A percentile compares a stretch with the other conserved stretches of the same genome.
phyloP scores from a whole-genome alignment of 2,797 vertebrate species.

The Gymnocypris eckloni region DNA sequence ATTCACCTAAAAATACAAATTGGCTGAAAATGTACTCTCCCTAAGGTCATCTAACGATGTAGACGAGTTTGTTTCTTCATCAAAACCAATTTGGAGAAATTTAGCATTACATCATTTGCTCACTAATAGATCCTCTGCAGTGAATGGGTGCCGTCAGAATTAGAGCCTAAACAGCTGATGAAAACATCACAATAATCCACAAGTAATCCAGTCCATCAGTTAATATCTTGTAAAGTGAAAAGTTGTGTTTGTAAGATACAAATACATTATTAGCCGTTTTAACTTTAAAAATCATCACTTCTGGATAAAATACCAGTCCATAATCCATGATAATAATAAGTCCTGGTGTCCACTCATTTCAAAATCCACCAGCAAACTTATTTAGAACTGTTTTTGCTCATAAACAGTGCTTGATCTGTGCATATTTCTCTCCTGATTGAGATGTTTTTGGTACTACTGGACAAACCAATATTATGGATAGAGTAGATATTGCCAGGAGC shows the following conservation, averaged over 20 bases:
- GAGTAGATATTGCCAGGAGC: not conserved
- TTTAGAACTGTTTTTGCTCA: no score
- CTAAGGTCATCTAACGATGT: not conserved
- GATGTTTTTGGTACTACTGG: not conserved
- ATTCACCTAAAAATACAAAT: not conserved
- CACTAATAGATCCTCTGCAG: not conserved
- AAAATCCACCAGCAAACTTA: not conserved
- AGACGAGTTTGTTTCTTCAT: not conserved
- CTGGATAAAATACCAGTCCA: not conserved
- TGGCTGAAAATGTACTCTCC: not conserved
- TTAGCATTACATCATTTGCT: not conserved
- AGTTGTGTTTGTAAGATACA: no score
- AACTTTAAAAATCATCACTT: not conserved
- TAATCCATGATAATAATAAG: not conserved
- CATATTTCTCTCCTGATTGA: no score
- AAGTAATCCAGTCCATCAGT: no score
- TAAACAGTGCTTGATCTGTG: no score
- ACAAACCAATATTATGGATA: not conserved
- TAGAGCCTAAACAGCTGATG: not conserved
- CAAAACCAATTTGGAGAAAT: not conserved
- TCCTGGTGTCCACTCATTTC: not conserved
- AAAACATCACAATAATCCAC: not conserved
- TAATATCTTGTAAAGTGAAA: no score
- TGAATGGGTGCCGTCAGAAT: not conserved
- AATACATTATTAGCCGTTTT: no score